Evolutionary conservation across 2,797 vertebrate genomes (phyloP).

Genomic region (Threskiornis aethiopicus): DNA sequence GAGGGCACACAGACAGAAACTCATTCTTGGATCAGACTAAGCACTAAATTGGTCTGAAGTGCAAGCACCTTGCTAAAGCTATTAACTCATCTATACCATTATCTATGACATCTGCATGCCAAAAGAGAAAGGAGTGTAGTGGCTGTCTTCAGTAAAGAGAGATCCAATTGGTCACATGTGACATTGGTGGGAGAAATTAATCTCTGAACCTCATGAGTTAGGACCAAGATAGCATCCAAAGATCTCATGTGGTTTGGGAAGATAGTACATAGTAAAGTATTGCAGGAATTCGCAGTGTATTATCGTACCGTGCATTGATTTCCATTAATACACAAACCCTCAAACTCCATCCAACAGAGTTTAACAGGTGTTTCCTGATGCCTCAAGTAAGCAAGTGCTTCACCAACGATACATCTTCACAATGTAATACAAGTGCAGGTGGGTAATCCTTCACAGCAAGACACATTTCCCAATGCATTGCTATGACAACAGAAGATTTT

Average conservation of each 20-base stretch:
- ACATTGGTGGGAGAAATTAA: not conserved
- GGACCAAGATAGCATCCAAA: not conserved
- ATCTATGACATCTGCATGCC: not conserved
- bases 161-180: fast-evolving
- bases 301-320: not conserved
- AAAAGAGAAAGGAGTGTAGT: not conserved
- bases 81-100: not conserved
- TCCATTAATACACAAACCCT: not conserved
- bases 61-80: not conserved
- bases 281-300: not conserved
- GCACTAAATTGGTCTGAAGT: not conserved
- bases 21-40: not conserved
- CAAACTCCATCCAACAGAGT: not conserved
- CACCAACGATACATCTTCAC: not conserved
- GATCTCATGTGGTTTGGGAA: not conserved
- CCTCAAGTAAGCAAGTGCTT: not conserved
- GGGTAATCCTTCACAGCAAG: not conserved
- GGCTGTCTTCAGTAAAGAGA: not conserved
- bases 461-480: not conserved
- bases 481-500: not conserved
- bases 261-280: not conserved
- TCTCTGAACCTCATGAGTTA: not conserved
- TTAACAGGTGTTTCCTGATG: not conserved
- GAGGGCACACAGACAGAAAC: not conserved
- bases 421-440: not conserved